These are phyloP conservation scores for Sterrhoptilus dennistouni DNA, from an alignment of 2,113 vertebrate genomes.

Conservation along the genomic window DNA sequence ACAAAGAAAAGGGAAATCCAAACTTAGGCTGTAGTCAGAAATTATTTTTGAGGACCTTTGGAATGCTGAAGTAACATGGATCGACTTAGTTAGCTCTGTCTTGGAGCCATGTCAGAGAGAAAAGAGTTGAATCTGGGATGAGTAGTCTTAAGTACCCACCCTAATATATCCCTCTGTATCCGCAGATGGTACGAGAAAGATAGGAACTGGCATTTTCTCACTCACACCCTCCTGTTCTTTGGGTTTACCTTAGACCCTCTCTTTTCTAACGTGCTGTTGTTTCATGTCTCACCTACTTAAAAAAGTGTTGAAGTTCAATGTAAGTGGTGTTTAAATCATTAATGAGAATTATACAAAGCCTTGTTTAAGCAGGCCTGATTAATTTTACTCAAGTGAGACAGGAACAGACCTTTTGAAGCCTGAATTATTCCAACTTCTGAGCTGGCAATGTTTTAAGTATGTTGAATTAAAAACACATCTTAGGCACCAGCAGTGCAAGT, in stretches of 20 bases:
- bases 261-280: background rate
- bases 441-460: background rate
- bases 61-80: background rate
- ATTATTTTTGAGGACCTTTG: background rate
- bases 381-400: background rate
- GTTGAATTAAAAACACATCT: background rate
- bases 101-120: background rate
- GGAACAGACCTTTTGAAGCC: background rate
- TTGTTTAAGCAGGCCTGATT: background rate
- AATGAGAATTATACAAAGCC: background rate
- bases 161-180: background rate
- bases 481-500: background rate
- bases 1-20: background rate
- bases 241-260: background rate
- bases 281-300: background rate
- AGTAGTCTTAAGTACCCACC: background rate
- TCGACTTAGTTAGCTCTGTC: background rate
- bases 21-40: background rate
- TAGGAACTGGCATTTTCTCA: background rate
- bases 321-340: background rate
- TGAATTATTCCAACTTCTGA: background rate
- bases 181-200: background rate
- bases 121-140: background rate
- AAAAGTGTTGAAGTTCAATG: background rate
- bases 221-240: background rate